Evolutionary conservation across 92 coral and sea anemone species (phyloP).

Genomic region (Pocillopora meandrina): DNA sequence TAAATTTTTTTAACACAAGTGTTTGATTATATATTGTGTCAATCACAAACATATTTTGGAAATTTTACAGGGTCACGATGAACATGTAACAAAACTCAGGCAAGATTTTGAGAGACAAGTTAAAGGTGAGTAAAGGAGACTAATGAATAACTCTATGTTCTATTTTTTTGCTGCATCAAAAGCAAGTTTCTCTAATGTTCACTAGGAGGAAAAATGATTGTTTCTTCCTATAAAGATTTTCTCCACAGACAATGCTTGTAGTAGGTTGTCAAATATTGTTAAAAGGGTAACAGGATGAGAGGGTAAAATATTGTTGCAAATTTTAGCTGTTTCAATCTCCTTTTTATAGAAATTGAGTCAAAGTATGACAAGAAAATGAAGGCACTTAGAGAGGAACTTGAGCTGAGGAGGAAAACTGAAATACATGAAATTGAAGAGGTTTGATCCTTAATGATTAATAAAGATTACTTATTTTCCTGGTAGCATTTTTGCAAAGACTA

Average conservation of each 20-base stretch:
- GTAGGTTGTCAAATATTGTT: too few relatives aligned
- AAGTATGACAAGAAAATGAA: constrained; percentile 98
- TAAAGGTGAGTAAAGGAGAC: constrained; percentile 64
- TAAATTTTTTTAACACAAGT: too few relatives aligned
- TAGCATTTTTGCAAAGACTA: too few relatives aligned
- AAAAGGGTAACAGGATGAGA: not conserved
- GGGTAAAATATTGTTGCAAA: not conserved
- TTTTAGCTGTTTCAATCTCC: not conserved
- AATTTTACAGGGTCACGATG: constrained; percentile 82
- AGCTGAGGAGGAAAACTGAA: constrained; percentile 94
- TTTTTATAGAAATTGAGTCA: constrained; percentile 85
- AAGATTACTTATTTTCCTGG: too few relatives aligned
- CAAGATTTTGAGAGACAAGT: constrained; percentile 99
- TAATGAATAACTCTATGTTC: too few relatives aligned
- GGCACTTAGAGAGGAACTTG: constrained; percentile 92
- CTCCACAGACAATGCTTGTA: too few relatives aligned
- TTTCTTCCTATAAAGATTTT: too few relatives aligned
- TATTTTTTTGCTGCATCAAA: too few relatives aligned
- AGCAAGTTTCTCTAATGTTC: too few relatives aligned
- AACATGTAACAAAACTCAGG: constrained; percentile 90
- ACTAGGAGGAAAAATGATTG: too few relatives aligned
- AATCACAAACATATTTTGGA: not conserved
- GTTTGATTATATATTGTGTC: not conserved
- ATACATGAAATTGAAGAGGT: constrained; percentile 99
- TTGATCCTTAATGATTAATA: not conserved